These are phyloP conservation scores for Nyctereutes procyonoides DNA, from an alignment of 2,113 vertebrate species.

Conservation along the genomic window DNA sequence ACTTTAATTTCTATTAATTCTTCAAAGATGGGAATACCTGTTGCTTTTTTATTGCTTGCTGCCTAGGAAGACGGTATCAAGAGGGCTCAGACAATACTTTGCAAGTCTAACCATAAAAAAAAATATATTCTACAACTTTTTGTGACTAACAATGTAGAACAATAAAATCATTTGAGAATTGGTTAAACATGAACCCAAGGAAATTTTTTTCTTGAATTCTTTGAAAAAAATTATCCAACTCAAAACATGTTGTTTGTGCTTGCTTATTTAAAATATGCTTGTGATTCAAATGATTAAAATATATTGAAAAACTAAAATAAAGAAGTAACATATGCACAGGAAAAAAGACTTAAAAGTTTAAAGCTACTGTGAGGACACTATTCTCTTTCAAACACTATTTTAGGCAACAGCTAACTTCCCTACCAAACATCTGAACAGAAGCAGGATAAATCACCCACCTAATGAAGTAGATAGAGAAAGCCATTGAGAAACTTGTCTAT, in stretches of 20 bases:
- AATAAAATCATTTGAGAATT: neutral
- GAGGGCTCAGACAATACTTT: neutral
- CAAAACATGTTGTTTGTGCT: neutral
- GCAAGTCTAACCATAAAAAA: neutral
- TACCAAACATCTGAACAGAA: neutral
- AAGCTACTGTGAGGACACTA: neutral
- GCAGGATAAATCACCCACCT: neutral
- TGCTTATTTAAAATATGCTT: neutral
- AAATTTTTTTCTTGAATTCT: neutral
- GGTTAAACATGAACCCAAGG: neutral
- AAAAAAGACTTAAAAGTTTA: neutral
- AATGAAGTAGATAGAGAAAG: neutral
- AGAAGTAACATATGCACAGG: neutral
- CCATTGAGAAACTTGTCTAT: neutral
- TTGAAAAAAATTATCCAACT: neutral
- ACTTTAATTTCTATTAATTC: neutral
- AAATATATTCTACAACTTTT: neutral
- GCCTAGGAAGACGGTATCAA: neutral
- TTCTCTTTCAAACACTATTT: neutral
- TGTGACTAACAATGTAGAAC: neutral
- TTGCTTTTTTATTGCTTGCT: neutral
- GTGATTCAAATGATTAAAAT: conserved; percentile 10
- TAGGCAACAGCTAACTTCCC: neutral
- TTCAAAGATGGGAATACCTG: neutral
- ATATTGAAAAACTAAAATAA: neutral